These are phyloP conservation scores for Camelus dromedarius DNA, from an alignment of 2,113 vertebrate species.

Conservation along the genomic window DNA sequence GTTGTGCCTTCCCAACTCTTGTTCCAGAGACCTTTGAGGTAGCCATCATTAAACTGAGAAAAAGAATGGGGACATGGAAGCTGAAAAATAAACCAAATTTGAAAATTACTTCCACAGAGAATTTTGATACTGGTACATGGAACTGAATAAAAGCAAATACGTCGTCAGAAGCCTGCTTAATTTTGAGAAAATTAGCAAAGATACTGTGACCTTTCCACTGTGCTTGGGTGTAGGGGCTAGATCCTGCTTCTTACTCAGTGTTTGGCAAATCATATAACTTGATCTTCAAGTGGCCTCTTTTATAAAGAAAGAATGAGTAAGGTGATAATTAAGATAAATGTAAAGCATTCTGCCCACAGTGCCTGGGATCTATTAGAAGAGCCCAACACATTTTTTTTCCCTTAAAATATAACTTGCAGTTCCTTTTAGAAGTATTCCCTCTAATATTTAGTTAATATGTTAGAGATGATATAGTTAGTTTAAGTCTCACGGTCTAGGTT, in stretches of 20 bases:
- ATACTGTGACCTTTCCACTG: not conserved
- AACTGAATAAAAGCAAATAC: not conserved
- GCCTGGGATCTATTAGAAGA: not conserved
- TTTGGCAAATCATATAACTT: not conserved
- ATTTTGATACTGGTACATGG: constrained; percentile 20
- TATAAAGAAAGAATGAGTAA: constrained; percentile 4
- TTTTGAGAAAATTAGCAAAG: not conserved
- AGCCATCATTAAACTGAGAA: not conserved
- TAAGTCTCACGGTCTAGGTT: not conserved
- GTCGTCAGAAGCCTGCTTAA: constrained; percentile 20
- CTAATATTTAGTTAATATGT: not conserved
- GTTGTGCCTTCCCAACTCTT: not conserved
- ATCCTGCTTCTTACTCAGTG: not conserved
- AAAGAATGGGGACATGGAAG: not conserved
- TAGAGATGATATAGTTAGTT: not conserved
- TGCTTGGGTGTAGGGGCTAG: not conserved
- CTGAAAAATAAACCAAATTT: constrained; percentile 12
- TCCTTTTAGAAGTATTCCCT: not conserved
- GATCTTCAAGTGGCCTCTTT: not conserved
- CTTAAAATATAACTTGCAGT: not conserved
- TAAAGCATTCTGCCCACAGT: not conserved
- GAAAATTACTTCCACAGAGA: not conserved
- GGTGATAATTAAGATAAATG: not conserved
- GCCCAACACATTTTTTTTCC: constrained; percentile 2
- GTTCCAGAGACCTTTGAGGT: not conserved